A percentile compares a stretch with the other conserved stretches of the same genome.
Conservation (phyloP, 2,888 invertebrate genomes). For the Hirudinaria manillensis region DNA sequence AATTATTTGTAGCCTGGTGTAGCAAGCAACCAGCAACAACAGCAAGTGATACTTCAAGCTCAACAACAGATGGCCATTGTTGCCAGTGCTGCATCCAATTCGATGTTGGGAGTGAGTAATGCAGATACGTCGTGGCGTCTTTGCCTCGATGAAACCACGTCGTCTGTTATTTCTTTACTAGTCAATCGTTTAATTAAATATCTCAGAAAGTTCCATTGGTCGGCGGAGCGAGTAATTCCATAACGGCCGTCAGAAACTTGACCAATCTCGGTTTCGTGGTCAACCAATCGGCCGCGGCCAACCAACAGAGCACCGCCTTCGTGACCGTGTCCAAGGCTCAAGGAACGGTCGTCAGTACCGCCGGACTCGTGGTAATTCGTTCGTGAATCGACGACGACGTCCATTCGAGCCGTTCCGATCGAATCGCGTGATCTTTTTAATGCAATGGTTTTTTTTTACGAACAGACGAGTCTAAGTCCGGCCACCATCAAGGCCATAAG, state of each 20-base stretch:
- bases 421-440: background rate
- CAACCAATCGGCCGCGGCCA: background rate
- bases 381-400: too few relatives aligned
- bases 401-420: background rate
- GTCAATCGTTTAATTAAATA: background rate
- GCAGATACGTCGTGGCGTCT: background rate
- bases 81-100: conserved; percentile 13
- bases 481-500: conserved; percentile 17
- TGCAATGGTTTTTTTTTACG: background rate
- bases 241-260: background rate
- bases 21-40: conserved; percentile 24
- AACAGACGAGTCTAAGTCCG: background rate
- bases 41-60: conserved; percentile 24
- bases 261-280: conserved; percentile 26
- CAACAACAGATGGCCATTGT: conserved; percentile 27
- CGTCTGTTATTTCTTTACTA: too few relatives aligned
- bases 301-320: conserved; percentile 1
- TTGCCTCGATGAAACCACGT: too few relatives aligned
- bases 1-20: conserved; percentile 6
- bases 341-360: background rate
- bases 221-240: background rate
- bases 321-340: conserved; percentile 11
- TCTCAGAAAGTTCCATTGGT: conserved; percentile 25
- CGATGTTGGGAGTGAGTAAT: conserved; percentile 22
- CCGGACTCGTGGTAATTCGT: background rate